A percentile compares a stretch with the other conserved stretches of the same genome.
These are phyloP conservation scores for Ochropleura plecta DNA, from an alignment of 2,888 invertebrate genomes.

Conservation along the genomic window DNA sequence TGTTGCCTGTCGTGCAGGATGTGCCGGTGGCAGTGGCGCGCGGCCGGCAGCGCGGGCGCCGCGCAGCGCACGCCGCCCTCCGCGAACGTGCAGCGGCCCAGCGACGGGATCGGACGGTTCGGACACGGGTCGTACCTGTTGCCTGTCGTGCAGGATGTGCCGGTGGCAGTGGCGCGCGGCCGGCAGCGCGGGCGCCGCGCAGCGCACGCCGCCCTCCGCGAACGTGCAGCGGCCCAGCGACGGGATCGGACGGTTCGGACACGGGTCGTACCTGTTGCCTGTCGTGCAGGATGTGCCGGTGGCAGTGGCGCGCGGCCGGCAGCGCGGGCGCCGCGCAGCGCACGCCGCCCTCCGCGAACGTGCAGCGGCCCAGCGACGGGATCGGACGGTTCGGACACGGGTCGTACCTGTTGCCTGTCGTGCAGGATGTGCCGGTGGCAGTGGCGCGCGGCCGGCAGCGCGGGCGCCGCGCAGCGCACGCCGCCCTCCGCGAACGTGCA, in stretches of 20 bases:
- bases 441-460: conserved; percentile 95
- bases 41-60: conserved; percentile 93
- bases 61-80: conserved; percentile 96
- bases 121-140: conserved; percentile 87
- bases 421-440: conserved; percentile 96
- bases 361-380: conserved; percentile 92
- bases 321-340: conserved; percentile 94
- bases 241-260: conserved; percentile 87
- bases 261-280: conserved; percentile 86
- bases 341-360: conserved; percentile 94
- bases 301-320: conserved; percentile 96
- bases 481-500: conserved; percentile 95
- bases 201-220: conserved; percentile 95
- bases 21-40: conserved; percentile 95
- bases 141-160: conserved; percentile 94
- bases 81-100: conserved; percentile 93
- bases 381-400: conserved; percentile 83
- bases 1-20: conserved; percentile 93
- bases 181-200: conserved; percentile 93
- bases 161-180: conserved; percentile 95
- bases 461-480: conserved; percentile 93
- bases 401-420: conserved; percentile 90
- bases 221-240: conserved; percentile 93
- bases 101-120: conserved; percentile 85
- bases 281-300: conserved; percentile 94